Evolutionary conservation across 2,888 invertebrate species (phyloP).

Genomic region (Hecatera dysodea): DNA sequence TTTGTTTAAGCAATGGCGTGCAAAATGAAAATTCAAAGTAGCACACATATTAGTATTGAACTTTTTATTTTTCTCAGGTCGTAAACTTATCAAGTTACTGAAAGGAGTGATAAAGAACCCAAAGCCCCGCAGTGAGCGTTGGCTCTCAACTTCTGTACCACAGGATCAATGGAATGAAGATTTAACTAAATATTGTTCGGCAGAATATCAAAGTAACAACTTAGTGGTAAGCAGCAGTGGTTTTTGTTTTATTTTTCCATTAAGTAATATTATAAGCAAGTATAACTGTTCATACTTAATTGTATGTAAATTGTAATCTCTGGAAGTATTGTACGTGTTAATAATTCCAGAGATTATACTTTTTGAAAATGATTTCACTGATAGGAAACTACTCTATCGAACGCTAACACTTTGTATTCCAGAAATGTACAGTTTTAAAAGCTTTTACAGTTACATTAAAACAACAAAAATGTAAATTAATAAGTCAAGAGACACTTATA

Average conservation of each 20-base stretch:
- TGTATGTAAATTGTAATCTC: not conserved
- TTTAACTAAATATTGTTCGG: constrained; percentile 81
- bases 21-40: not conserved
- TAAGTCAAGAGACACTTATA: too few relatives aligned
- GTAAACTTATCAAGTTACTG: constrained; percentile 88
- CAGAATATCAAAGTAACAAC: constrained; percentile 58
- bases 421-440: too few relatives aligned
- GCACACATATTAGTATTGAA: not conserved
- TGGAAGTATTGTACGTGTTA: not conserved
- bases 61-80: constrained; percentile 60
- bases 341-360: too few relatives aligned
- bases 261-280: not conserved
- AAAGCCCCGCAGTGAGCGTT: constrained; percentile 92
- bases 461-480: not conserved
- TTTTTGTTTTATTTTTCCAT: not conserved
- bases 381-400: not conserved
- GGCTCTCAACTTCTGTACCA: constrained; percentile 96
- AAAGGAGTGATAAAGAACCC: constrained; percentile 91
- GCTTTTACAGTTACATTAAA: too few relatives aligned
- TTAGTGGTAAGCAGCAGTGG: constrained; percentile 74
- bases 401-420: not conserved
- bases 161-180: constrained; percentile 71
- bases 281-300: not conserved
- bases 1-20: too few relatives aligned
- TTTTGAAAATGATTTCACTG: not conserved